phyloP scores from a whole-genome alignment of 1,140 invertebrate species.

The Caenorhabditis inopinata region DNA sequence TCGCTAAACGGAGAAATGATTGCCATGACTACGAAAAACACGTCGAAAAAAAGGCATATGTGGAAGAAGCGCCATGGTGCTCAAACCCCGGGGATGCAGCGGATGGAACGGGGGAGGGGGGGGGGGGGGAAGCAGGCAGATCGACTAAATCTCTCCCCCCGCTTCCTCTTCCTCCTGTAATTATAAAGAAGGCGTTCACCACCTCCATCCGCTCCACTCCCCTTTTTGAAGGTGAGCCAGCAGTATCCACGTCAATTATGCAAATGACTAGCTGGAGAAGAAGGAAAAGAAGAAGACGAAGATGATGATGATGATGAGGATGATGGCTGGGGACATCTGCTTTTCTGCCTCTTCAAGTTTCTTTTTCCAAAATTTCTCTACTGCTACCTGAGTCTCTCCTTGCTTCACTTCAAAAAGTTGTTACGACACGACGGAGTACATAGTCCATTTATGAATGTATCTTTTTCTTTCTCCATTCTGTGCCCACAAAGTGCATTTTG shows the following conservation, averaged over 20 bases:
- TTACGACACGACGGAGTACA: too few species aligned
- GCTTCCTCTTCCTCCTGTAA: neutral
- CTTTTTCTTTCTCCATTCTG: neutral
- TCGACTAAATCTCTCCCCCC: neutral
- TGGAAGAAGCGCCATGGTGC: neutral
- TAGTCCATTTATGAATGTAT: neutral
- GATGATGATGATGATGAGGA: too few species aligned
- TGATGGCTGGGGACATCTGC: neutral
- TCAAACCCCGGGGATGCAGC: neutral
- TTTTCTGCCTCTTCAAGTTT: neutral
- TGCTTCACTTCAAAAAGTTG: neutral
- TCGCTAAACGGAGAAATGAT: neutral
- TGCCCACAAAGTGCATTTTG: neutral
- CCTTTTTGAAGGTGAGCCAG: neutral
- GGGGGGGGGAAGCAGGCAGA: neutral
- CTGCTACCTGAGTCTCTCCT: neutral
- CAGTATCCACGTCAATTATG: neutral
- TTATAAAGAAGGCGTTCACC: neutral
- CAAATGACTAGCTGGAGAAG: neutral
- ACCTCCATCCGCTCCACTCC: neutral
- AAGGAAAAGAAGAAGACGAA: too few species aligned
- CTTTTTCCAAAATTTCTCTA: neutral
- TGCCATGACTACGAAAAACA: slow-evolving; percentile 20
- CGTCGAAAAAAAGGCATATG: neutral
- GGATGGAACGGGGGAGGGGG: neutral